Base-by-base conservation (phyloP, 2,113 vertebrate genomes). In the Bostrychus sinensis region DNA sequence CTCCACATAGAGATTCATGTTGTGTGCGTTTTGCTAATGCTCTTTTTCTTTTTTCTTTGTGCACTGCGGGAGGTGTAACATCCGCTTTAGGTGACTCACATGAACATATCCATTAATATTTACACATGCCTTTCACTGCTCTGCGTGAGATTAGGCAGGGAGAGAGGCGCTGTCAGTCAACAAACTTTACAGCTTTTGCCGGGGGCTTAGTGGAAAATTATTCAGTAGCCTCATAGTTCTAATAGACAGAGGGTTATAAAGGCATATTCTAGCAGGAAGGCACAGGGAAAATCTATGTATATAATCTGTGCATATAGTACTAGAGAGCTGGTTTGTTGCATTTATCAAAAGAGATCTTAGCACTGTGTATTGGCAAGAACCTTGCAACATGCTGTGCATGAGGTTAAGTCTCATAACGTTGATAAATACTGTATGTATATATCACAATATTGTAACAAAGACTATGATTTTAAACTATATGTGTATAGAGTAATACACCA, bases 1-100 rank as follows among this genome's bases (percentile, higher is more conserved):
- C 53, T 66, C 54, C 56, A 60, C 16, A 8, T 38, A 77, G 66
- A 78, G 56, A 67, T 67, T 54, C 58, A 80, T 56, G 17, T 36
- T 23, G 46, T 37, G 41, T 17, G 36, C 55, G 34, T 11, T 23
- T 14, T 50, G 53, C 16, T 51, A 62, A 28, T 48, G 53, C 16
- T 34, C 39, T 19, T 22, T 28, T 70, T 46, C 20, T 75, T n/a
- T n/a, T n/a, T n/a, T 61, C 45, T 60, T 60, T 30, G 53, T 28
- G 37, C 50, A 59, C 71, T 45, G 56, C 56, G 56, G 51, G 10
- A 22, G 51, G 62, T 72, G 65, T 73, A 34, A 45, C 11, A 72
- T 38, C 37, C 26, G 16, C 37, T 69, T 53, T 51, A 1, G 34
- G 61, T 51, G 36, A 32, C 46, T 56, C 51, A 4, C 14, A 22